Evolutionary conservation across 2,888 invertebrate species (phyloP).

Genomic region (Teinopalpus imperialis): DNA sequence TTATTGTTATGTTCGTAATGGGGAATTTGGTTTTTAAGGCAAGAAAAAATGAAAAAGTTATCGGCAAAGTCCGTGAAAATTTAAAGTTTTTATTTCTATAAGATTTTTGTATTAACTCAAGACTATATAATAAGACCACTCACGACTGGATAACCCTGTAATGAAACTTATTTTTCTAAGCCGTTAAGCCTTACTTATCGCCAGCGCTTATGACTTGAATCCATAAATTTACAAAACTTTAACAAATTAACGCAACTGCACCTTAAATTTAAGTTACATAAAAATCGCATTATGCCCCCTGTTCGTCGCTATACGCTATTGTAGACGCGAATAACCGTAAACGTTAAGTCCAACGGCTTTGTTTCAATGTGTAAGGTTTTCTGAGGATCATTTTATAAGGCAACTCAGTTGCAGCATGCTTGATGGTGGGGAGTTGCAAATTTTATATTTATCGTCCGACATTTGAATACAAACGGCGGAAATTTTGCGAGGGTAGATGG

Average conservation of each 20-base stretch:
- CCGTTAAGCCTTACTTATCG: no score
- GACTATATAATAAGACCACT: no score
- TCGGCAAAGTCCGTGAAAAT: no score
- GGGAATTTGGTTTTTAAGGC: no score
- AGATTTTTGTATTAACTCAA: no score
- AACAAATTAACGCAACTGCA: constrained; percentile 50
- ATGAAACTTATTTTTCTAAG: no score
- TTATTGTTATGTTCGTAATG: no score
- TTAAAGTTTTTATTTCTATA: no score
- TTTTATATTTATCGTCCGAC: constrained; percentile 47
- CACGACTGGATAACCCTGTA: no score
- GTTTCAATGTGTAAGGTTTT: constrained; percentile 33
- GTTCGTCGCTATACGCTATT: constrained; percentile 2
- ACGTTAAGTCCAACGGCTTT: constrained; percentile 47
- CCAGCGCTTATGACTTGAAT: constrained; percentile 7
- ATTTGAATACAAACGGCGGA: constrained; percentile 31
- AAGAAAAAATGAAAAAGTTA: no score
- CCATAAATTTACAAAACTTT: constrained; percentile 21
- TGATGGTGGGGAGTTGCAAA: constrained; percentile 54
- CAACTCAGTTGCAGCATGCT: constrained; percentile 22
- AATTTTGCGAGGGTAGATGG: constrained; percentile 28
- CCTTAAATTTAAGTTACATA: constrained; percentile 57
- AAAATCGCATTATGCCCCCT: constrained; percentile 55
- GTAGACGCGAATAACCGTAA: constrained; percentile 42
- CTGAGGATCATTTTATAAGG: constrained; percentile 39